Conservation (phyloP, 1,140 invertebrate genomes). For the Bombus terrestris region DNA sequence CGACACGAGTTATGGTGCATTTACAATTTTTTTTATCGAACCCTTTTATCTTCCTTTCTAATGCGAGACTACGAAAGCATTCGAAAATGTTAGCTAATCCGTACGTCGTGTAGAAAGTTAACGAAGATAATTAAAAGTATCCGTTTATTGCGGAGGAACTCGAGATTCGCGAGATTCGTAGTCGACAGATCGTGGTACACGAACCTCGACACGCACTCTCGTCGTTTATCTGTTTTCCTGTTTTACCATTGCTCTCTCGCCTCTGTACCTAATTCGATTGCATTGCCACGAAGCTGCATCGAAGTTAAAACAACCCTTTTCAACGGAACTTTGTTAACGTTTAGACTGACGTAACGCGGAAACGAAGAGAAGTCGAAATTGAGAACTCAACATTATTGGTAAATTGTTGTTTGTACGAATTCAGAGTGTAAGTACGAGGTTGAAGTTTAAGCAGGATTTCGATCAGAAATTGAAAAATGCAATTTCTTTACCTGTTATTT, state of each 20-base stretch:
- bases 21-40: not conserved
- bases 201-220: not conserved
- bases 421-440: too few relatives aligned
- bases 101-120: slow-evolving; percentile 42
- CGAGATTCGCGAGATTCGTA: not conserved
- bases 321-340: not conserved
- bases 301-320: not conserved
- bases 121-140: slow-evolving; percentile 51
- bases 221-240: not conserved
- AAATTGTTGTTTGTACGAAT: not conserved
- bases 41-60: slow-evolving; percentile 27
- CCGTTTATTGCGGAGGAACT: slow-evolving; percentile 15
- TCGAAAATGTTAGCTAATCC: slow-evolving; percentile 19
- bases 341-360: too few relatives aligned
- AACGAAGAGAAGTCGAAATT: not conserved
- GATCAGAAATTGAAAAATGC: too few relatives aligned
- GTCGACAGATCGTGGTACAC: slow-evolving; percentile 32
- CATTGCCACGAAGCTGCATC: not conserved
- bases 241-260: not conserved
- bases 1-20: not conserved
- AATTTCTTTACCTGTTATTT: too few relatives aligned
- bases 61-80: not conserved
- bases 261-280: not conserved
- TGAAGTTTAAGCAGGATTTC: too few relatives aligned
- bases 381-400: not conserved